A percentile compares a stretch with the other conserved stretches of the same genome.
Evolutionary conservation across 2,888 invertebrate genomes (phyloP).

Genomic region (Nematopogon swammerdamellus): DNA sequence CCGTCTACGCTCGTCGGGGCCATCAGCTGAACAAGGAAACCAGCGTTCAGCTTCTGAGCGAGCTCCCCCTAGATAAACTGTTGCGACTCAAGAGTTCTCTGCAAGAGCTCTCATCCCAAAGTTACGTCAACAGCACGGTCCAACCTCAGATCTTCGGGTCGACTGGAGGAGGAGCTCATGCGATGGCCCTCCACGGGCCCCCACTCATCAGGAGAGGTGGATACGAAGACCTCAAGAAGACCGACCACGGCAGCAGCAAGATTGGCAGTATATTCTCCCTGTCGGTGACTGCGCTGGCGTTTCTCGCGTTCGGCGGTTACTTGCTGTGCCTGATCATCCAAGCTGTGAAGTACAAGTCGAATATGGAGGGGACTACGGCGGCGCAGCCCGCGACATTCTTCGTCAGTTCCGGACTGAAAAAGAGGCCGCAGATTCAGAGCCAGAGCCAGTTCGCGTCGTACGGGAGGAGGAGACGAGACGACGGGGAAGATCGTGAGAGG

Average conservation of each 20-base stretch:
- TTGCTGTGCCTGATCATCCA: constrained; percentile 73
- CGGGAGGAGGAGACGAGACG: constrained; percentile 28
- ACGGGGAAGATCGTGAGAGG: constrained; percentile 14
- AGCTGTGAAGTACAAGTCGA: constrained; percentile 66
- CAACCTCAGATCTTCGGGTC: constrained; percentile 24
- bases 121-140: constrained; percentile 21
- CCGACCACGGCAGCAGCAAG: constrained; percentile 52
- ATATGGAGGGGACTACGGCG: constrained; percentile 20
- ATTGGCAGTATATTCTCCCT: constrained; percentile 74
- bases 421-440: constrained; percentile 29
- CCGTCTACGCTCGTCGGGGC: too few species aligned
- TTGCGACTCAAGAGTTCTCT: constrained; percentile 57
- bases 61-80: constrained; percentile 66
- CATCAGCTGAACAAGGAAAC: neutral
- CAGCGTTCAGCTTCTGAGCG: constrained; percentile 56
- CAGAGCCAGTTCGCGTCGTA: constrained; percentile 29
- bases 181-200: constrained; percentile 34
- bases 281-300: constrained; percentile 74
- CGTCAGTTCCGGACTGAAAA: constrained; percentile 38
- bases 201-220: constrained; percentile 33
- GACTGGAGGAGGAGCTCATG: constrained; percentile 32
- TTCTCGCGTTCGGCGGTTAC: constrained; percentile 83
- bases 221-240: constrained; percentile 46
- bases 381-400: constrained; percentile 33
- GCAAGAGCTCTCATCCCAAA: constrained; percentile 24